Evolutionary conservation across 2,113 vertebrate genomes (phyloP), one percentile per base, ranked within the genome.

Genomic region (Peromyscus maniculatus): DNA sequence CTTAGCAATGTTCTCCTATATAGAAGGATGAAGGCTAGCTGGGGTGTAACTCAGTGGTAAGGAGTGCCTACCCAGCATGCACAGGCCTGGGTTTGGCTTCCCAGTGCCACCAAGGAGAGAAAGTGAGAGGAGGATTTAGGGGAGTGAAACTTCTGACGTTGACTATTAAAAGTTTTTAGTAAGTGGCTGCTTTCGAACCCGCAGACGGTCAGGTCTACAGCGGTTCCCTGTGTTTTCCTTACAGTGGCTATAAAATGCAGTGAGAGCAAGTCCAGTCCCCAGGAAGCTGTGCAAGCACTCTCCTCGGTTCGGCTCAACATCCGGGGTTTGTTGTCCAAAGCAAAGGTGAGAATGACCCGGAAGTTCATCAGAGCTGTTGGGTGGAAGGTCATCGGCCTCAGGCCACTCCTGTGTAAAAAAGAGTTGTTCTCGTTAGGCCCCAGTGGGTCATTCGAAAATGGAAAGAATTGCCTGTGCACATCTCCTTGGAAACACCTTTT

Each of bases 281-380:
- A 99, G 97, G 99, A 99, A 98, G 99, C 99, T 93, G 96, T 99
- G 12, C 99, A 99, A 98, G 98, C 99, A 93, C 98, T 99, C 84
- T 99, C 99, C 84, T 99, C 99, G 43, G 98, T 99, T 96, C 99
- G 99, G 15, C 99, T 99, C 97, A 99, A 99, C 83, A 98, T 99
- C 93, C 99, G 98, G 87, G 99, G 99, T 87, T 98, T 99, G 97
- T 98, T 97, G 78, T 98, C 99, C 88, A 99, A 99, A 99, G 99
- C 99, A 80, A 99, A 99, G 99, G 99, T 99, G 97, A 98, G 98
- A 66, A 17, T 87, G 62, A 79, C 43, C 24, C n/a, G 83, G 43
- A 88, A 94, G 74, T 94, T 93, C 24, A 69, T 93, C 91, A 91
- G 28, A 93, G 89, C 43, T 24, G 7, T n/a, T 7, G 16, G 7